Evolutionary conservation across 2,113 vertebrate species (phyloP), one percentile per base, ranked within the genome.

Genomic region (Odontophorus gujanensis): DNA sequence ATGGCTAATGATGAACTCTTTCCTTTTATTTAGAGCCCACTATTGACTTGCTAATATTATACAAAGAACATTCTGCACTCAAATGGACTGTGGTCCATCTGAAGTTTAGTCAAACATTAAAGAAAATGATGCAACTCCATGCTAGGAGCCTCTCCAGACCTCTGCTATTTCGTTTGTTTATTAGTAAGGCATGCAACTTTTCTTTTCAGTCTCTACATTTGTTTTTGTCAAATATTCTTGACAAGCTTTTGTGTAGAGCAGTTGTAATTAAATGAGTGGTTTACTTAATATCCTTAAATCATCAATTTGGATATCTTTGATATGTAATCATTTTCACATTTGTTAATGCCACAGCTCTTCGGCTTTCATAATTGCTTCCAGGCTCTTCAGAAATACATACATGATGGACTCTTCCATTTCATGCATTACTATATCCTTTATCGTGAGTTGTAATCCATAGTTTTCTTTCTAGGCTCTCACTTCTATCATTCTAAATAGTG

Each of bases 221-320:
- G 57, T 17, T 36, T 57, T 88, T 92, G 32, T 83, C 34, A 85
- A 74, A 19, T 67, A 34, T 67, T 92, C 91, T 40, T 83, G 83
- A 73, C 32, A 58, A 13, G 16, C 5, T 81, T 85, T 88, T 87
- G 34, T 45, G 82, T 53, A 69, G 71, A 80, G 51, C n/a, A 69
- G 34, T 90, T 89, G 59, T 87, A 93, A 82, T 84, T 17, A 81
- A 95, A 94, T 67, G 18, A 81, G 55, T 89, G 42, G n/a, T 85
- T 95, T 96, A 28, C 76, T 95, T 89, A 87, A 68, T 81, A 59
- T 81, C 71, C 57, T 91, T 92, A 91, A 96, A 68, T 90, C 26
- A 58, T 30, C 15, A 22, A 63, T 83, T 86, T 87, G 76, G 36
- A 93, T 85, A 50, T 81, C 85, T 85, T 57, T 51, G 77, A 67